phyloP scores from a whole-genome alignment of 2,113 vertebrate species.

The Rhinoderma darwinii region DNA sequence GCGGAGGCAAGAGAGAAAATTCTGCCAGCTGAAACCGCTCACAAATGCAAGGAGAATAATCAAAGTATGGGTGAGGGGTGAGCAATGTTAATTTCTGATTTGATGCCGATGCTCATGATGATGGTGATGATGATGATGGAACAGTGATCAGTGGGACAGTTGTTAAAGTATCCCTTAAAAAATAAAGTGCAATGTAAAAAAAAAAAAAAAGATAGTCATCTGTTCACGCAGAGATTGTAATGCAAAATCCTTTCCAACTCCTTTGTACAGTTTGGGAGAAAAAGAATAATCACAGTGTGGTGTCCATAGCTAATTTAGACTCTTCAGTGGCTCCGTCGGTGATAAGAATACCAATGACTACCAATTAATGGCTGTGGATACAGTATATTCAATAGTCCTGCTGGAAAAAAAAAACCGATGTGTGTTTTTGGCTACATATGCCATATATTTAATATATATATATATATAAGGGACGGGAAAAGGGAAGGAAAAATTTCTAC shows the following conservation, averaged over 20 bases:
- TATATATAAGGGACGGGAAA: no score
- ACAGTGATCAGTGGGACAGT: constrained; percentile 14
- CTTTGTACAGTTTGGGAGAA: constrained; percentile 52
- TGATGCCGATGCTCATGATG: not conserved
- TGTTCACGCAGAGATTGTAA: constrained; percentile 50
- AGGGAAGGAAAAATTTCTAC: no score
- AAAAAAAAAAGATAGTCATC: constrained; percentile 30
- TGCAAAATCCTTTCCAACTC: not conserved
- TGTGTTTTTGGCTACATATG: not conserved
- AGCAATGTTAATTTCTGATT: constrained; percentile 39
- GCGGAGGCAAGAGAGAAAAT: constrained; percentile 34
- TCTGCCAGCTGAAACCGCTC: constrained; percentile 23
- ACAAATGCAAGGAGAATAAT: constrained; percentile 40
- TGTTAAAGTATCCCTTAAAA: not conserved
- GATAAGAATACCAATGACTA: constrained; percentile 51
- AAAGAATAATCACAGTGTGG: constrained; percentile 47
- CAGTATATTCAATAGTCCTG: not conserved
- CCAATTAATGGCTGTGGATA: constrained; percentile 17
- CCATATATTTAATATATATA: not conserved
- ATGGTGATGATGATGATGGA: constrained; percentile 13
- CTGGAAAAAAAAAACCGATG: not conserved
- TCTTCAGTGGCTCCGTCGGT: constrained; percentile 23
- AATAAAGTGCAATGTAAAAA: not conserved
- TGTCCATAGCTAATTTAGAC: constrained; percentile 49
- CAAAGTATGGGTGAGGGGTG: constrained; percentile 37